These are phyloP conservation scores for Sandelia bainsii DNA, from an alignment of 2,797 vertebrate genomes.

Conservation along the genomic window DNA sequence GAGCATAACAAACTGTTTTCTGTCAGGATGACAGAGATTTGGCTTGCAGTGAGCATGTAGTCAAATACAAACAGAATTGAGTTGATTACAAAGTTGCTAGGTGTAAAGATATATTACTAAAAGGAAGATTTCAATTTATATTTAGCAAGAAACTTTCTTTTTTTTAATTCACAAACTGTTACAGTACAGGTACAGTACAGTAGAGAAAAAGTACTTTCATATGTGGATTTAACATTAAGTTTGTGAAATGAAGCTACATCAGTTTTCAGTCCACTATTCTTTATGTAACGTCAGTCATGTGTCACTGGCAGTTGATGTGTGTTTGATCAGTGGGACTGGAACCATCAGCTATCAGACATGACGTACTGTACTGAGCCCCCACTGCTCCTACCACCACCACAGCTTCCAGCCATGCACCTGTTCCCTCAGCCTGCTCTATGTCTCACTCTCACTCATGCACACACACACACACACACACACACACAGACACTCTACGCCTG, in stretches of 20 bases:
- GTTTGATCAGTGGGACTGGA: slow-evolving; percentile 77
- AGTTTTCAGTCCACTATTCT: slow-evolving; percentile 58
- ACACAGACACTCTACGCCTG: slow-evolving; percentile 41
- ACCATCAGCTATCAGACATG: slow-evolving; percentile 75
- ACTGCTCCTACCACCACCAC: slow-evolving; percentile 74
- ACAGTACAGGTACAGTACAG: too few species aligned
- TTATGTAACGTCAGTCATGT: slow-evolving; percentile 59
- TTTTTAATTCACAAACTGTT: too few species aligned
- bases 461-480: slow-evolving; percentile 21
- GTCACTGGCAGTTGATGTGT: slow-evolving; percentile 64
- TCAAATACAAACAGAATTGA: slow-evolving; percentile 44
- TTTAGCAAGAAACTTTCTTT: slow-evolving; percentile 21
- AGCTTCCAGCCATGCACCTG: slow-evolving; percentile 86
- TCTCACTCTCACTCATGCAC: slow-evolving; percentile 30
- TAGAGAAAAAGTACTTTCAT: not conserved
- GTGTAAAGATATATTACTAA: slow-evolving; percentile 36
- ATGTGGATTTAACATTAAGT: slow-evolving; percentile 25
- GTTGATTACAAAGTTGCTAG: slow-evolving; percentile 31
- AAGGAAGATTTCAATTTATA: slow-evolving; percentile 22
- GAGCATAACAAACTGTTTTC: slow-evolving; percentile 59
- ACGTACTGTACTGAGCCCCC: slow-evolving; percentile 71
- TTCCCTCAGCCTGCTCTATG: slow-evolving; percentile 69
- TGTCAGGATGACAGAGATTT: slow-evolving; percentile 59
- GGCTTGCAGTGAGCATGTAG: slow-evolving; percentile 33
- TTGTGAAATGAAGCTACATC: slow-evolving; percentile 44